Percentiles rank a stretch among this genome's conserved stretches.
Conservation (phyloP, 2,113 vertebrate species). For the Hylia prasina region DNA sequence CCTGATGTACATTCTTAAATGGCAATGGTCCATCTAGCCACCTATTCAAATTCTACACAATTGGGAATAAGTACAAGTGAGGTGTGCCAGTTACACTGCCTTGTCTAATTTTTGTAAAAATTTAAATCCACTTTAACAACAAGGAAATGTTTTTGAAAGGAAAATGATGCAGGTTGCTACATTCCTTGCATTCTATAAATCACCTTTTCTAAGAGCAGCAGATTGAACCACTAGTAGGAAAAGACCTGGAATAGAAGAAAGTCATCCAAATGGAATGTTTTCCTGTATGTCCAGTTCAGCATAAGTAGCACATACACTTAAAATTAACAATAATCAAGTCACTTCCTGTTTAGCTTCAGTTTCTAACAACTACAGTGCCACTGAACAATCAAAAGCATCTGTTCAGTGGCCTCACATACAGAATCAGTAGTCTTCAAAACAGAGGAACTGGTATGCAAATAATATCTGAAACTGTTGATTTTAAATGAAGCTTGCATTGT, state of each 20-base stretch:
- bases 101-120: constrained; percentile 75
- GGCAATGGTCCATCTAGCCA: constrained; percentile 82
- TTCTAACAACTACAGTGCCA: constrained; percentile 65
- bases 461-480: constrained; percentile 59
- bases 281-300: constrained; percentile 78
- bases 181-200: constrained; percentile 84
- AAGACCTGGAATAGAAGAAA: constrained; percentile 81
- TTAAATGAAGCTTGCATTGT: constrained; percentile 72
- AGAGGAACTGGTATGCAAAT: constrained; percentile 69
- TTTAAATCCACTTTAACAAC: constrained; percentile 77
- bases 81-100: constrained; percentile 83
- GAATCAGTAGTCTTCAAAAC: constrained; percentile 80
- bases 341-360: constrained; percentile 67
- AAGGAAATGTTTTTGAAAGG: constrained; percentile 76
- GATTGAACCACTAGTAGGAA: constrained; percentile 79
- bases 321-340: constrained; percentile 72
- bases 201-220: constrained; percentile 81
- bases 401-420: constrained; percentile 69
- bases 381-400: constrained; percentile 67
- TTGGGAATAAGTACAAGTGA: constrained; percentile 76
- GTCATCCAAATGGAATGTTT: constrained; percentile 77
- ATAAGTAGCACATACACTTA: constrained; percentile 78
- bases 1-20: constrained; percentile 87
- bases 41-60: constrained; percentile 78
- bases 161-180: constrained; percentile 82